Conservation (phyloP, 2,888 invertebrate species). For the Ormyrus nitidulus region DNA sequence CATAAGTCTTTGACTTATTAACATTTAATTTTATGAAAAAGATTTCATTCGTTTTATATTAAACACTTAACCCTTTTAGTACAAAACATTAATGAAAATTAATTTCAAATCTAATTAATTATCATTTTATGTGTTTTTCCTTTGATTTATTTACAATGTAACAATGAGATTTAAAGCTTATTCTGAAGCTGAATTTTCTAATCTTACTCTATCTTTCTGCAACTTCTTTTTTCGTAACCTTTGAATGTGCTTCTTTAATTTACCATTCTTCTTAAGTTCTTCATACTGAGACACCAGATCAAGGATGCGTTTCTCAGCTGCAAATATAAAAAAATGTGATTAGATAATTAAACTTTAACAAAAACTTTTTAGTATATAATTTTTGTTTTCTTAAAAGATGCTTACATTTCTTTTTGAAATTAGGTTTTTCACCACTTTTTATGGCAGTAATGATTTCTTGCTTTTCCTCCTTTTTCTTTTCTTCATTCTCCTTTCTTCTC, state of each 20-base stretch:
- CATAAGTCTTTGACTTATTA: slow-evolving; percentile 1
- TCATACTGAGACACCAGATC: slow-evolving; percentile 88
- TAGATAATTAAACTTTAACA: no score
- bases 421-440: slow-evolving; percentile 83
- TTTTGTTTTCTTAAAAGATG: slow-evolving; percentile 45
- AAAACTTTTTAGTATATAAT: no score
- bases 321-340: slow-evolving; percentile 68
- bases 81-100: background rate
- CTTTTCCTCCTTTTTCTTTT: slow-evolving; percentile 78
- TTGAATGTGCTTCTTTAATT: slow-evolving; percentile 87
- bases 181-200: slow-evolving; percentile 56
- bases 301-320: slow-evolving; percentile 87
- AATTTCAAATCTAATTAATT: background rate
- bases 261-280: slow-evolving; percentile 86
- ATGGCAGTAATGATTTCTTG: slow-evolving; percentile 79
- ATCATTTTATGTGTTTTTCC: slow-evolving; percentile 5
- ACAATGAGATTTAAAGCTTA: slow-evolving; percentile 14
- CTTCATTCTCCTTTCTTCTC: slow-evolving; percentile 78
- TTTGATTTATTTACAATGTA: slow-evolving; percentile 26
- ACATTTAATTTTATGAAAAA: no score
- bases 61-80: background rate
- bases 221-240: slow-evolving; percentile 87
- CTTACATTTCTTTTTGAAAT: slow-evolving; percentile 85
- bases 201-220: slow-evolving; percentile 65
- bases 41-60: background rate